These are phyloP conservation scores for Eupsittula cactorum DNA, from an alignment of 2,113 vertebrate species.

Conservation along the genomic window DNA sequence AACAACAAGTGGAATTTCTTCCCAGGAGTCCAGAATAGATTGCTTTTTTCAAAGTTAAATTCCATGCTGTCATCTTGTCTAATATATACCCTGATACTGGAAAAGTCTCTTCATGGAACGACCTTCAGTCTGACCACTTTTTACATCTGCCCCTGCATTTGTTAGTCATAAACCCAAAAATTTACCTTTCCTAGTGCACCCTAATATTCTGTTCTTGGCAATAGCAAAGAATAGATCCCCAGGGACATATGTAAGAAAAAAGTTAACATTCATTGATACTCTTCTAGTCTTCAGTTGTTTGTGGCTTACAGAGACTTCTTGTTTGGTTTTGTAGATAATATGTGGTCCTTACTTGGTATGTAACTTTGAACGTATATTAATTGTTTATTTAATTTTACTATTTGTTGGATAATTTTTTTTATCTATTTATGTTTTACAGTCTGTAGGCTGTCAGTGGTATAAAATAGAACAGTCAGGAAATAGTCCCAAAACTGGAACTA, in stretches of 20 bases:
- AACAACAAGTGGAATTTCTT: slow-evolving; percentile 9
- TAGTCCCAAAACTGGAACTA: neutral
- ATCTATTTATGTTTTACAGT: neutral
- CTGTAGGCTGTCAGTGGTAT: neutral
- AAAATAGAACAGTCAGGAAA: neutral
- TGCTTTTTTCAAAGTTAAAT: neutral
- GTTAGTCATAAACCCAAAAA: neutral
- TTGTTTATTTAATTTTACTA: neutral
- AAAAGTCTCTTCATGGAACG: neutral
- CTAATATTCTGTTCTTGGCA: neutral
- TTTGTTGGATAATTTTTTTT: neutral
- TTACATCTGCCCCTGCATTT: neutral
- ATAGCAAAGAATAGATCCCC: neutral
- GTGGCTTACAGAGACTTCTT: neutral
- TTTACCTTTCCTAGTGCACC: neutral
- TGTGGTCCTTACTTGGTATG: neutral
- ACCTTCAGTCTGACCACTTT: neutral
- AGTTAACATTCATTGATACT: neutral
- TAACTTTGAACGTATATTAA: neutral
- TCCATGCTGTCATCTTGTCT: neutral
- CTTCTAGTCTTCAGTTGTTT: neutral
- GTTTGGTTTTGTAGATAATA: neutral
- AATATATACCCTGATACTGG: neutral
- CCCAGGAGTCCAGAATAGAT: neutral
- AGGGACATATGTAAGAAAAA: neutral